Percentiles rank a stretch among this genome's conserved stretches.
Evolutionary conservation across 2,797 vertebrate genomes (phyloP).

Genomic region (Mus minutoides): DNA sequence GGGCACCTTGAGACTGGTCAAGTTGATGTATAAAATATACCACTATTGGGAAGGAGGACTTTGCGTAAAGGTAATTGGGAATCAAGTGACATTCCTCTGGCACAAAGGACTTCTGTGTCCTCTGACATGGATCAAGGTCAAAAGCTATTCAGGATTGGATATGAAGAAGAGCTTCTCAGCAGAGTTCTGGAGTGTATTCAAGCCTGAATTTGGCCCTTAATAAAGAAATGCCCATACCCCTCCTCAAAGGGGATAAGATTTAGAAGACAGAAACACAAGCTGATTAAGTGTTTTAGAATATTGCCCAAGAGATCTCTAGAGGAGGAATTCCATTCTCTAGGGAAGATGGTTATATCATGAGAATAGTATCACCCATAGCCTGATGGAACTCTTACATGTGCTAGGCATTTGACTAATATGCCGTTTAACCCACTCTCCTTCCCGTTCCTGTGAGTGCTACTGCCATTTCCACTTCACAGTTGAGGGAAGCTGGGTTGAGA

Average conservation of each 20-base stretch:
- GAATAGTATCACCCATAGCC: neutral
- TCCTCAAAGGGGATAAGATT: neutral
- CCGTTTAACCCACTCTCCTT: neutral
- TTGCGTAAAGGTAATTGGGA: neutral
- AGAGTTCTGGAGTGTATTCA: neutral
- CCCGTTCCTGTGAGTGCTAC: neutral
- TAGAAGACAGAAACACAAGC: neutral
- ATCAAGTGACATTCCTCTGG: neutral
- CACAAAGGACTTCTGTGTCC: neutral
- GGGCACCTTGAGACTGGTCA: neutral
- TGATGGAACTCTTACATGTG: neutral
- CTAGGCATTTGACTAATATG: neutral
- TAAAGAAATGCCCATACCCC: neutral
- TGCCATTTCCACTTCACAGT: neutral
- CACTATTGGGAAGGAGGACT: neutral
- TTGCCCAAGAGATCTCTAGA: neutral
- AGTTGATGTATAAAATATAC: neutral
- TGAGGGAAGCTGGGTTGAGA: neutral
- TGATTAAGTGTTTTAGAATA: neutral
- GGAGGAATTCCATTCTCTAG: neutral
- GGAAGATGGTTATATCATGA: neutral
- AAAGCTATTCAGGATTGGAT: neutral
- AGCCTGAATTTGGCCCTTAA: neutral
- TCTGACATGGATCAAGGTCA: neutral
- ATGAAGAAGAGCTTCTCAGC: neutral